Percentiles rank a stretch among this genome's conserved stretches.
Conservation (phyloP, 1,140 invertebrate genomes). For the Drosophila pectinifera region DNA sequence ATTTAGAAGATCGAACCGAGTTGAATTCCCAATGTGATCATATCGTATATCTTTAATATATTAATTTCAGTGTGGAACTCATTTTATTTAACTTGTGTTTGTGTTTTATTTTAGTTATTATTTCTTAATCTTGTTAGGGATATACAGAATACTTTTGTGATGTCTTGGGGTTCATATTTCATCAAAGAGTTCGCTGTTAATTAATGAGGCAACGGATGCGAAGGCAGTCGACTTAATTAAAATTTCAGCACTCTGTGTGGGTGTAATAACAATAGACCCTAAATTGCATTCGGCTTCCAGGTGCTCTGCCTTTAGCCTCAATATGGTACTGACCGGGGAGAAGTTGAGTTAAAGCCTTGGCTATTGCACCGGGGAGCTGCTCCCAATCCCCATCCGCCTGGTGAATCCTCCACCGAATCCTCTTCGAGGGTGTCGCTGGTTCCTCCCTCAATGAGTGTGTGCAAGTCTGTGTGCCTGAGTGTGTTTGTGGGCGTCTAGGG, state of each 20-base stretch:
- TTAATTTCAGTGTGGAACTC: neutral
- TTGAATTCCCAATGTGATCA: neutral
- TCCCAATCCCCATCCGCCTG: conserved; percentile 12
- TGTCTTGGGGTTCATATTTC: neutral
- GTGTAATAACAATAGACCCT: neutral
- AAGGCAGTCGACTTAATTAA: neutral
- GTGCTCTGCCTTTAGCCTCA: conserved; percentile 68
- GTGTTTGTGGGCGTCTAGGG: conserved; percentile 20
- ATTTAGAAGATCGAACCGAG: too few relatives aligned
- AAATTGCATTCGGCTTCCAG: conserved; percentile 26
- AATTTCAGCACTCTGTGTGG: neutral
- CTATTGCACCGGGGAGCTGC: conserved; percentile 45
- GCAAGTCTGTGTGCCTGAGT: conserved; percentile 11
- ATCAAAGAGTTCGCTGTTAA: neutral
- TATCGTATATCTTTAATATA: too few relatives aligned
- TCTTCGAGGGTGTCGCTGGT: conserved; percentile 47
- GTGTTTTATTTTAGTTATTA: neutral
- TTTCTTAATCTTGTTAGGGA: neutral
- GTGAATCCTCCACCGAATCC: conserved; percentile 13
- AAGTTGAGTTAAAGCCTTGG: conserved; percentile 37
- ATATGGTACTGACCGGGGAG: conserved; percentile 27
- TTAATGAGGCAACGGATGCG: neutral
- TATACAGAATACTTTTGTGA: neutral
- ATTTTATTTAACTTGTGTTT: neutral
- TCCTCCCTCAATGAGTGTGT: conserved; percentile 17